Evolutionary conservation across 2,113 vertebrate species (phyloP), one percentile per base, ranked within the genome.

Genomic region (Phaethon lepturus): DNA sequence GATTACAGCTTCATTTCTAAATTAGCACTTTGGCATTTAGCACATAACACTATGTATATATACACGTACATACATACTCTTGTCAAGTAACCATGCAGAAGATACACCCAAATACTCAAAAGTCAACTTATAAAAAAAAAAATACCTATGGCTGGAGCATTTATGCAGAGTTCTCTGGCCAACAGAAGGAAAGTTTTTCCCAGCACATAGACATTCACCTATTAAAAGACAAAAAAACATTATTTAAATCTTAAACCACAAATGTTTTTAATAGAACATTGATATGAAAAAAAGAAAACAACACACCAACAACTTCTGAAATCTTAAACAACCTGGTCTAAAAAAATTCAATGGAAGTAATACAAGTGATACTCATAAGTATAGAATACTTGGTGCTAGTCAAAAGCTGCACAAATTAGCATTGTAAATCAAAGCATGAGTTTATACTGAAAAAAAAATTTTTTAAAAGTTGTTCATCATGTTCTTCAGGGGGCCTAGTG

Each of bases 161-260:
- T 99, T 98, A 99, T 99, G 98, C 99, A 99, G 68, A 99, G 99
- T 83, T 99, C 99, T 97, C 98, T 98, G 40, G 99, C 98, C 98
- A 99, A 92, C 7, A 99, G 98, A 47, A 99, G 99, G 91, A 99
- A 99, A 3, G 99, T 99, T 97, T 97, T 99, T 60, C 99, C 99
- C 98, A 99, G 96, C 31, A 99, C 98, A 25, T 99, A 99, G 52
- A 99, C 99, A 42, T 99, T 99, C 92, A 99, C 99, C 99, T 99
- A 91, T 88, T 40, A 56, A 53, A 92, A 81, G 71, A 86, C 68
- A 71, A 74, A 92, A 97, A 85, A 44, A 9, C 11, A 88, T 82
- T 69, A 95, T 91, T 95, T 90, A 60, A 92, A 93, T 92, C 47
- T 88, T 81, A 90, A 94, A 55, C 64, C 88, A 85, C 72, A 83